Base-by-base conservation (phyloP, 2,888 invertebrate genomes). In the Trichogramma dendrolimi region DNA sequence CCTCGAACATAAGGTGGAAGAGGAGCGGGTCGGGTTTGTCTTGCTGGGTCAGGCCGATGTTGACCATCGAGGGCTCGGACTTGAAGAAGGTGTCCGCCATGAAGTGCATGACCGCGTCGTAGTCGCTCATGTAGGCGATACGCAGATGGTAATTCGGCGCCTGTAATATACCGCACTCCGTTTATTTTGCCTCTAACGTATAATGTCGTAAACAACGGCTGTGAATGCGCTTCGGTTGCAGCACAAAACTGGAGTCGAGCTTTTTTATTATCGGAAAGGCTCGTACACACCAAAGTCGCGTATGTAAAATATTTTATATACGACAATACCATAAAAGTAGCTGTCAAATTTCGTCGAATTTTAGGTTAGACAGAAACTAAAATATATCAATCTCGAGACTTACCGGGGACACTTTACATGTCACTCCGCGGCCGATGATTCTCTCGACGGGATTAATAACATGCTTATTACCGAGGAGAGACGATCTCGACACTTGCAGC, bases 41-140 rank as follows among this genome's bases (percentile, higher is more conserved):
- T 3, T 40, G 38, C 10, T 70, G 50, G 0, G 69, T 70, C 10
- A 69, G 52, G n/a, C 70, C 71, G 1, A 72, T 66, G 62, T 70
- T 72, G 8, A 69, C 59, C 6, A 76, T 58, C 7, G 65, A 52
- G 4, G 76, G 74, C 14, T 77, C 77, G 6, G 61, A 47, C 38
- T 67, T 70, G 58, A 71, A 72, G 58, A 71, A 77, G 11, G 68
- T 65, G 0, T 70, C 64, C 53, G 62, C 47, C 73, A 77, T 73
- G 59, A 77, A 73, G 4, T 68, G 64, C 61, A 73, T 62, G 6
- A 76, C 64, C 41, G 65, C 67, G 6, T 73, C 69, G 61, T 71
- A 71, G 65, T 77, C 76, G 7, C 42, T 40, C 0, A 73, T 73
- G 38, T 69, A 38, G 2, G 76, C 76, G 14, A 74, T 54, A 54